Percentiles rank a stretch among this genome's conserved stretches.
These are phyloP conservation scores for Megaceryle alcyon DNA, from an alignment of 2,797 vertebrate species.

Conservation along the genomic window DNA sequence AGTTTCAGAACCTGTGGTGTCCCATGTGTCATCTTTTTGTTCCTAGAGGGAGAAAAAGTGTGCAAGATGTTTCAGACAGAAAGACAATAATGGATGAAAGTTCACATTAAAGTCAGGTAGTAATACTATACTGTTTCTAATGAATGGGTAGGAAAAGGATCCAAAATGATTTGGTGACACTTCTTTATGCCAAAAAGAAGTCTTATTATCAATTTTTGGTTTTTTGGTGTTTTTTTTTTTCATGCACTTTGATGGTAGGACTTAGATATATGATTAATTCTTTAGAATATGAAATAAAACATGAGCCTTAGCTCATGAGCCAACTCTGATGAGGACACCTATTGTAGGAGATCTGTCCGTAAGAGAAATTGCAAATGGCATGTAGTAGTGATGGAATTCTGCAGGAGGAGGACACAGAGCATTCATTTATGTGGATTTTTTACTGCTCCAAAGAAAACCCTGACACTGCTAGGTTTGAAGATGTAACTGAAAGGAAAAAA, in stretches of 20 bases:
- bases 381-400: background rate
- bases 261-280: background rate
- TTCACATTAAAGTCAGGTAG: background rate
- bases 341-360: background rate
- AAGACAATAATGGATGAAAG: slow-evolving; percentile 21
- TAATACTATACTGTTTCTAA: background rate
- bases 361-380: background rate
- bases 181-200: background rate
- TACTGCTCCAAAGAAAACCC: background rate
- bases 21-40: background rate
- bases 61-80: slow-evolving; percentile 4
- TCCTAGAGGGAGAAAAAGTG: background rate
- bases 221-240: background rate
- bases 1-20: background rate
- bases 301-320: background rate
- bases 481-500: background rate
- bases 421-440: background rate
- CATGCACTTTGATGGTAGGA: background rate
- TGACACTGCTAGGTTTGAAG: background rate
- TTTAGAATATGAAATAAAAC: background rate
- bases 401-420: background rate
- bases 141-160: background rate
- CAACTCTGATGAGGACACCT: background rate
- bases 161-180: background rate
- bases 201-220: background rate